Evolutionary conservation across 2,113 vertebrate species (phyloP).

Genomic region (Cyanoramphus novaezelandiae): DNA sequence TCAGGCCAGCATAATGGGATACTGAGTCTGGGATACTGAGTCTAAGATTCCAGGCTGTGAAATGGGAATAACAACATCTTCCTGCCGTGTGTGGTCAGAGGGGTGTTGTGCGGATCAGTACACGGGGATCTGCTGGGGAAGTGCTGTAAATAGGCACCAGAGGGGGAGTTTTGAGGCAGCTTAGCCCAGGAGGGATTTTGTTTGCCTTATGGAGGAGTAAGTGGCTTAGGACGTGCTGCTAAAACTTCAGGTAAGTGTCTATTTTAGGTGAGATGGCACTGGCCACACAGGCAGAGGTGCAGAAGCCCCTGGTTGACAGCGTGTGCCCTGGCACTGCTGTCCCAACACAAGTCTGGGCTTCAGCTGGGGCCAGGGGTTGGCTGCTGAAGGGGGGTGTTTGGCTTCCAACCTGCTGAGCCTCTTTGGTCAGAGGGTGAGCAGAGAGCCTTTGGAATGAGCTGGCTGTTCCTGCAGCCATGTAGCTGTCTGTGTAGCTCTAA

Average conservation of each 20-base stretch:
- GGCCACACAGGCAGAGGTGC: neutral
- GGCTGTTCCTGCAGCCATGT: neutral
- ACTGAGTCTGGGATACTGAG: neutral
- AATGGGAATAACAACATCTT: accelerated
- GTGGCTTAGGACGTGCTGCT: neutral
- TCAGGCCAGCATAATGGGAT: neutral
- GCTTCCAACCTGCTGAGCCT: neutral
- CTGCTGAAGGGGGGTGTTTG: neutral
- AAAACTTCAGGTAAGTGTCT: neutral
- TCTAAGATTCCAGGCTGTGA: neutral
- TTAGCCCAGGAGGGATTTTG: neutral
- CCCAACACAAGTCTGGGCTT: neutral
- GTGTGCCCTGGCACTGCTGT: neutral
- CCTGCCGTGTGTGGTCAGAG: accelerated
- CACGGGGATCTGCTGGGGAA: neutral
- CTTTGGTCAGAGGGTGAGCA: neutral
- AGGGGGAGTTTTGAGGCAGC: neutral
- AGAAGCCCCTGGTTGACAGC: neutral
- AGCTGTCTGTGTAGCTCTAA: neutral
- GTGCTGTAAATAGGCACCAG: neutral
- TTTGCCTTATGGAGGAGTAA: neutral
- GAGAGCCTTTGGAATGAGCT: neutral
- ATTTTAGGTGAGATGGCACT: neutral
- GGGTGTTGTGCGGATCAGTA: accelerated
- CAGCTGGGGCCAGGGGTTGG: accelerated